Evolutionary conservation across 1,140 invertebrate genomes (phyloP).

Genomic region (Gryllus bimaculatus): DNA sequence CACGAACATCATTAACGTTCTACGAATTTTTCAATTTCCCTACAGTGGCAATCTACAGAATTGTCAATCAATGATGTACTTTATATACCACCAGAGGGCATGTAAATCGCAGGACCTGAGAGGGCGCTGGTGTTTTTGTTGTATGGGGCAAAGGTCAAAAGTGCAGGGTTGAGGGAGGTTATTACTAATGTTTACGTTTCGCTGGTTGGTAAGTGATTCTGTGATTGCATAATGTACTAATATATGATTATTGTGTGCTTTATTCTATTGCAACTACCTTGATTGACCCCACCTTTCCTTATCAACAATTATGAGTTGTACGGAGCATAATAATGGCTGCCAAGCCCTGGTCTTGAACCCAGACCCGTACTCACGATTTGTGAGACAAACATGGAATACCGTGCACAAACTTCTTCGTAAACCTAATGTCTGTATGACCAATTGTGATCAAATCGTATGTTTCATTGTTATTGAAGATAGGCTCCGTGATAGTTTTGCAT

Average conservation of each 20-base stretch:
- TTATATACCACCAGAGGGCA: conserved; percentile 9
- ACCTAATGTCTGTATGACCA: too few relatives aligned
- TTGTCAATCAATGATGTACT: background rate
- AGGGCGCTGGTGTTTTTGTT: conserved; percentile 20
- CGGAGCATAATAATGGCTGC: conserved; percentile 15
- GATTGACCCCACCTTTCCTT: background rate
- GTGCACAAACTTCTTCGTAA: background rate
- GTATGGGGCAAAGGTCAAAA: conserved; percentile 19
- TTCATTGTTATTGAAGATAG: too few relatives aligned
- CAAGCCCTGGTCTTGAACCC: conserved; percentile 16
- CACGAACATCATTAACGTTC: too few relatives aligned
- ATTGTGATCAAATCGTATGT: too few relatives aligned
- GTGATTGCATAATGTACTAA: background rate
- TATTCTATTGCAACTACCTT: background rate
- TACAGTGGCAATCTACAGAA: background rate
- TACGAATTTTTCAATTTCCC: too few relatives aligned
- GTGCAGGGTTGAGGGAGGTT: conserved; percentile 19
- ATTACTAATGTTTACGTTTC: conserved; percentile 16
- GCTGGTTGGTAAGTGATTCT: conserved; percentile 13
- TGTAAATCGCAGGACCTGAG: background rate
- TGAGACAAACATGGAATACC: background rate
- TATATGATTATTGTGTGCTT: background rate
- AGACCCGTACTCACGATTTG: conserved; percentile 7
- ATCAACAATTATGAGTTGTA: background rate
- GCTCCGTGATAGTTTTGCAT: background rate